Evolutionary conservation across 1,140 invertebrate species (phyloP).

Genomic region (Leptinotarsa undecemlineata): DNA sequence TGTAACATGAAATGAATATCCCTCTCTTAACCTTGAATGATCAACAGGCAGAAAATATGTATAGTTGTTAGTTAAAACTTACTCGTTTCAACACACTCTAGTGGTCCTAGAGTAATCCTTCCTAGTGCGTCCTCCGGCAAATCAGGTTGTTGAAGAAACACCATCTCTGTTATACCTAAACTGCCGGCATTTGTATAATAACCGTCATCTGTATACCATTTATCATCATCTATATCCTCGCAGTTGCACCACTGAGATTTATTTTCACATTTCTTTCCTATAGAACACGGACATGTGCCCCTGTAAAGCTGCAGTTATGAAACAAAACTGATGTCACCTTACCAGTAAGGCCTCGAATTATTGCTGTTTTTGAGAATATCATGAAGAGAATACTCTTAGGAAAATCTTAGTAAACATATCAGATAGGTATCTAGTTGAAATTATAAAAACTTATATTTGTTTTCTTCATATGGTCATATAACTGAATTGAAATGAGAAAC

Average conservation of each 20-base stretch:
- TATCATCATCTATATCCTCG: conserved; percentile 76
- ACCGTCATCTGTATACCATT: conserved; percentile 87
- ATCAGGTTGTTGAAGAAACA: conserved; percentile 84
- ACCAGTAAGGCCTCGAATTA: background rate
- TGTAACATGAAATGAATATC: too few species aligned
- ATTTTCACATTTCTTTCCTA: conserved; percentile 78
- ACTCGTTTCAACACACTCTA: conserved; percentile 95
- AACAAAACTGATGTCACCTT: conserved; percentile 18
- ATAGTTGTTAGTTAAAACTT: conserved; percentile 49
- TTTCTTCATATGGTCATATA: too few species aligned
- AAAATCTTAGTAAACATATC: too few species aligned
- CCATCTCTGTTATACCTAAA: conserved; percentile 87
- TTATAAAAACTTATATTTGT: too few species aligned
- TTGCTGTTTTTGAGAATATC: background rate
- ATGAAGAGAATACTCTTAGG: background rate
- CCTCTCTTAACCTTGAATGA: too few species aligned
- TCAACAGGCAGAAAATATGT: too few species aligned
- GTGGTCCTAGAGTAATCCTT: conserved; percentile 83
- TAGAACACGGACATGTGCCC: conserved; percentile 69
- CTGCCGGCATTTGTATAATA: conserved; percentile 73
- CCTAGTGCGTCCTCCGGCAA: conserved; percentile 80
- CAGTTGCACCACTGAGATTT: conserved; percentile 85
- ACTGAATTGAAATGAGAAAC: too few species aligned
- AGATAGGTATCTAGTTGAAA: too few species aligned
- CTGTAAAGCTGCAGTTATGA: conserved; percentile 54